Conservation (phyloP, 2,888 invertebrate species). For the Ophion ellenae region DNA sequence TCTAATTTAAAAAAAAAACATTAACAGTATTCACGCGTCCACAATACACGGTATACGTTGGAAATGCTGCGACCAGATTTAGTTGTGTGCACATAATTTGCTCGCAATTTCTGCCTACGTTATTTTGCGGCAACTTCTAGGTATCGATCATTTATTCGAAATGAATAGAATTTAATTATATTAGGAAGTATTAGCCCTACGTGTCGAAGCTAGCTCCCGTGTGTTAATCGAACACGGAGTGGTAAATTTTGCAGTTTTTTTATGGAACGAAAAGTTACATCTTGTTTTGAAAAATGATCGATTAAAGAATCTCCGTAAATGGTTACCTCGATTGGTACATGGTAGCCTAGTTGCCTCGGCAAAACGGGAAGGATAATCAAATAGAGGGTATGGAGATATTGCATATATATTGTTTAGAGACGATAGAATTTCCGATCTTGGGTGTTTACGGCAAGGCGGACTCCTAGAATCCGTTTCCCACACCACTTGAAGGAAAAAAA, state of each 20-base stretch:
- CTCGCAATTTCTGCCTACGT: background rate
- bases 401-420: conserved; percentile 32
- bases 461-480: conserved; percentile 20
- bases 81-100: background rate
- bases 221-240: background rate
- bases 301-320: background rate
- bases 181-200: conserved; percentile 5
- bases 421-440: conserved; percentile 33
- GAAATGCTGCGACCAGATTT: background rate
- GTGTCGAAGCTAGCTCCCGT: background rate
- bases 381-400: conserved; percentile 5
- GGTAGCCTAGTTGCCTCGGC: background rate
- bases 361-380: background rate
- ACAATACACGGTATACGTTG: background rate
- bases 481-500: background rate
- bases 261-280: background rate
- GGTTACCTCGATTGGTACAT: background rate
- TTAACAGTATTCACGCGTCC: background rate
- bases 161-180: too few species aligned
- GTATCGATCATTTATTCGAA: background rate
- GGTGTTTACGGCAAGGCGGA: conserved; percentile 13
- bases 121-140: background rate
- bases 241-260: too few species aligned
- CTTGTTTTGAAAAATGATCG: background rate
- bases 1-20: background rate